Base-by-base conservation (phyloP, 2,797 vertebrate species). In the Spinibarbus caldwelli region DNA sequence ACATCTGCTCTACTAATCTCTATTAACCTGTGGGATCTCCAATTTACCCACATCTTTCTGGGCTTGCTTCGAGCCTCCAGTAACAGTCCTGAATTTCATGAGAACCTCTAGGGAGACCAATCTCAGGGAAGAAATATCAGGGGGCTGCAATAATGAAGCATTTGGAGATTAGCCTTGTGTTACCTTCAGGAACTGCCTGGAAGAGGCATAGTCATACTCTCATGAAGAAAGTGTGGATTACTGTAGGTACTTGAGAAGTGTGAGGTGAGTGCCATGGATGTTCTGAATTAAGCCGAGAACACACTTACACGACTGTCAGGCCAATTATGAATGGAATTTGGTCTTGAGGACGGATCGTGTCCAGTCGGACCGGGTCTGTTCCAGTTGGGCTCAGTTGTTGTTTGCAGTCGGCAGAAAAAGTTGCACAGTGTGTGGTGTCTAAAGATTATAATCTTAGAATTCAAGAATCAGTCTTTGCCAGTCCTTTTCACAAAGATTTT, bases 1-100 rank as follows among this genome's bases (percentile, higher is more conserved):
- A 85, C 80, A 85, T 85, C 82, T 86, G 84, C 73, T 76, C 34
- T 78, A 70, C 73, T 86, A 83, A 87, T 84, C 67, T 77, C 45
- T 85, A 82, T 86, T 82, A 87, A 82, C 49, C 78, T 52, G 78
- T 62, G 72, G 77, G 78, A 57, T 84, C 36, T 85, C 57, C 34
- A 76, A 83, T 85, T 34, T 68, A 66, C 41, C 62, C 62, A 79
- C 59, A 68, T 82, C 67, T 84, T 75, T 49, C 78, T 49, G 23
- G 43, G 49, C 70, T 75, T 52, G 29, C 66, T 66, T 68, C 3
- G 4, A 64, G 45, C 29, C 14, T 66, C 66, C 49, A 68, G 36
- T 47, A 59, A 17, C 38, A 78, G 47, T 59, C 26, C 12, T 34
- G 26, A 4, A 49, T 85, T 62, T 71, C 38, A 85, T 0, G 14